Percentiles rank a stretch among this genome's conserved stretches.
Evolutionary conservation across 2,113 vertebrate species (phyloP).

Genomic region (Xyliphius kryptos): DNA sequence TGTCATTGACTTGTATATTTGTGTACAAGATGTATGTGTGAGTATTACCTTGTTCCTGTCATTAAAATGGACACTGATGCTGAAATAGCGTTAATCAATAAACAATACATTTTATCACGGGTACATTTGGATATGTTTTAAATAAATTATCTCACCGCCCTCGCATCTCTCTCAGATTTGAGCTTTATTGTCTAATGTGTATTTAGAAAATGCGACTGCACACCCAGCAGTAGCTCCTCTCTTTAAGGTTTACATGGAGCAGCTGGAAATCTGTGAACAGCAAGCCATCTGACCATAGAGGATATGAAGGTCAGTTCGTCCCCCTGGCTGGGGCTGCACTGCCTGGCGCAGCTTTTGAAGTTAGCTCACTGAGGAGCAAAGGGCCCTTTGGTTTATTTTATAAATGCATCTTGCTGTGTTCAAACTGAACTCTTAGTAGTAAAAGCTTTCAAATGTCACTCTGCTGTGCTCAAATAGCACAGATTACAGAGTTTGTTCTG

Average conservation of each 20-base stretch:
- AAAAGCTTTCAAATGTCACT: constrained; percentile 39
- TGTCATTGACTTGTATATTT: no score
- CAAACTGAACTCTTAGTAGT: constrained; percentile 20
- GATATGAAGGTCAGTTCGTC: constrained; percentile 36
- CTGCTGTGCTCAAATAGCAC: no score
- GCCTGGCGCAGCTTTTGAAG: constrained; percentile 24
- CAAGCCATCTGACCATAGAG: constrained; percentile 23
- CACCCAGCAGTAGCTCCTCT: constrained; percentile 18
- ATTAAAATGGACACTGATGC: no score
- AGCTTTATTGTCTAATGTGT: neutral
- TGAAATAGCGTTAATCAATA: no score
- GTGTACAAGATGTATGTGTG: no score
- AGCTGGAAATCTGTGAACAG: constrained; percentile 12
- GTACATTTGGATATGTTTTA: no score
- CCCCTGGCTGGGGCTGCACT: constrained; percentile 24
- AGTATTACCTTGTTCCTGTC: no score
- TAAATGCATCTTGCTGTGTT: constrained; percentile 31
- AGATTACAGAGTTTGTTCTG: constrained; percentile 4
- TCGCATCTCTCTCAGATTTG: no score
- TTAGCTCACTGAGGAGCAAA: constrained; percentile 34
- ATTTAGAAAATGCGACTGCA: neutral
- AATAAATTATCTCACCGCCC: no score
- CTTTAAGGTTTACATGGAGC: constrained; percentile 15
- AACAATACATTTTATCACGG: no score
- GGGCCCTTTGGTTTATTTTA: constrained; percentile 34